These are phyloP conservation scores for Rhamnusium bicolor DNA, from an alignment of 2,888 invertebrate genomes.

Conservation along the genomic window DNA sequence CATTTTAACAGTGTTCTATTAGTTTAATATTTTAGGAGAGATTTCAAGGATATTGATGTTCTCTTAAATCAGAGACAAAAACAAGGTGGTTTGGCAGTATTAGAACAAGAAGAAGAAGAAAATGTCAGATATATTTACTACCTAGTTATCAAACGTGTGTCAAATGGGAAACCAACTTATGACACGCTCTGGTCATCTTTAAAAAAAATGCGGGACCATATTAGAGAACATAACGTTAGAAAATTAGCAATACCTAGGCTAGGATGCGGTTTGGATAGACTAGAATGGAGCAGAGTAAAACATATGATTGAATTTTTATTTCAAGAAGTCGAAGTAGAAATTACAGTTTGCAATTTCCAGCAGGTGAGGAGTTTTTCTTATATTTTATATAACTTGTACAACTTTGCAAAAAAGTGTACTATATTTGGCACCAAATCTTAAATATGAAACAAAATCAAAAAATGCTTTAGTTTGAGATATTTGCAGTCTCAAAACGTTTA, in stretches of 20 bases:
- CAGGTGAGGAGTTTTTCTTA: constrained; percentile 59
- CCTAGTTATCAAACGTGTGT: constrained; percentile 75
- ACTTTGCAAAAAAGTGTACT: constrained; percentile 10
- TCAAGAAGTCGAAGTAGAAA: constrained; percentile 69
- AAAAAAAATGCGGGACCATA: constrained; percentile 69
- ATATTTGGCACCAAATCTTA: no score
- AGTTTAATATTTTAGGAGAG: constrained; percentile 64
- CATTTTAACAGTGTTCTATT: no score
- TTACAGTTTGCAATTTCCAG: constrained; percentile 73
- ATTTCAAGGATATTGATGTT: constrained; percentile 65
- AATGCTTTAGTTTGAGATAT: no score
- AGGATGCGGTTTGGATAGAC: constrained; percentile 79
- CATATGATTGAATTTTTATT: constrained; percentile 73
- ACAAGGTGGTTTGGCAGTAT: constrained; percentile 72
- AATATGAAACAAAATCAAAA: no score
- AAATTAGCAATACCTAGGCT: constrained; percentile 78
- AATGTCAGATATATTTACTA: constrained; percentile 73
- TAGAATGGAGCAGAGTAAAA: constrained; percentile 77
- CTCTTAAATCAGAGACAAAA: constrained; percentile 65
- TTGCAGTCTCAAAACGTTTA: no score
- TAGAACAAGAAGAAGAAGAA: constrained; percentile 64
- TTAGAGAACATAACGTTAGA: constrained; percentile 70
- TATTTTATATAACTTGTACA: not conserved
- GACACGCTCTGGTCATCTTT: constrained; percentile 70
- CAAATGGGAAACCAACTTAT: constrained; percentile 66